Base-by-base conservation (phyloP, 2,113 vertebrate species). In the Osmerus mordax region DNA sequence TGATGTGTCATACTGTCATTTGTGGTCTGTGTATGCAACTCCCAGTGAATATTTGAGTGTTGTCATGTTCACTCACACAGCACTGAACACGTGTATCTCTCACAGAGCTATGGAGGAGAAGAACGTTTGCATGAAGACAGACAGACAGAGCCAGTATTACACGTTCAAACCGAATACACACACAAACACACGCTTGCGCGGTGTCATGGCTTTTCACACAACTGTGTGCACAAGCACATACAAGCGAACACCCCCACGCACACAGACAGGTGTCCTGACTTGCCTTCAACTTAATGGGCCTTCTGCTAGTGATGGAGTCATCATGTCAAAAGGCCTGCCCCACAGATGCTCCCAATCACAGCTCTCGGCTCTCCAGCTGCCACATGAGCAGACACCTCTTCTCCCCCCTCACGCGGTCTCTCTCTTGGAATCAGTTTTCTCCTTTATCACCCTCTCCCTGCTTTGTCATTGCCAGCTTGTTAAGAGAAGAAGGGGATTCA, bases 271-370 rank as follows among this genome's bases (percentile, higher is more conserved):
- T 65, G 70, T 51, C 23, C 25, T 19, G 60, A 16, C 16, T 29
- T 19, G 23, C 41, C 52, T 65, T 32, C 32, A 28, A 47, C 53
- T 63, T 52, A 53, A 61, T 71, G 21, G 13, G 59, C 25, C 62
- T 36, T 18, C 63, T 65, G 63, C 25, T 53, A 41, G 62, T 47
- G 19, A 72, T 72, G 18, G 54, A 66, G 71, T 66, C 71, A 73
- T 73, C 36, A 47, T 54, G 58, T 53, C 32, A 21, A 14, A 29
- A 59, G 25, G 53, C 18, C 28, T 36, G 56, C 25, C 55, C 28
- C n/a, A 23, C 61, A 66, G 52, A 54, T 66, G 63, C 63, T 73
- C 71, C 28, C 21, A 55, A 13, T 55, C 70, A 65, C n/a, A 19
- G 62, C 18, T 56, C 62, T 59, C 18, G 23, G 19, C 66, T 18